Base-by-base conservation (phyloP, 2,888 invertebrate genomes). In the Cheiracanthium punctorium region DNA sequence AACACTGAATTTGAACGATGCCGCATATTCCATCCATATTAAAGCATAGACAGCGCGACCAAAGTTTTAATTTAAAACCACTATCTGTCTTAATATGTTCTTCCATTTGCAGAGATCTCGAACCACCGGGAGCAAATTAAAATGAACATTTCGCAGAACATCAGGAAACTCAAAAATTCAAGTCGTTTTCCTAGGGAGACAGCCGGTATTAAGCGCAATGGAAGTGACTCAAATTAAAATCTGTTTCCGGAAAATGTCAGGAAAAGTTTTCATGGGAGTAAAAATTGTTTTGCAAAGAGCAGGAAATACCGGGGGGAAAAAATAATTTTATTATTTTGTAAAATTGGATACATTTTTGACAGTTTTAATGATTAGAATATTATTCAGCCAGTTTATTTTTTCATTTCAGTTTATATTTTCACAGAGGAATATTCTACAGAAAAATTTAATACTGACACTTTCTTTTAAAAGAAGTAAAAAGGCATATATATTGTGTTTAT, bases 1-100 rank as follows among this genome's bases (percentile, higher is more conserved):
- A 24, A 17, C 24, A 4, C 17, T 4, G 24, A 24, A 58, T 58
- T 37, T 37, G 37, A 37, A 58, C 20, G 5, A 58, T 64, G 80
- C 72, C 37, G 64, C 72, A 72, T 64, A 80, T 71, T 80, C 80
- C 30, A 80, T 80, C 64, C 58, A 80, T 72, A 80, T 80, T 80
- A 80, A 80, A 30, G 64, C 29, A 43, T n/a, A n/a, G 37, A 14
- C 20, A 32, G 20, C 4, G 30, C n/a, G 14, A 28, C 76, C 52
- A 48, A 37, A 70, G n/a, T 79, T 79, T 79, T 70, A 79, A 70
- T 79, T 75, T 37, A n/a, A 24, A 64, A 28, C 24, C 29, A 58
- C 58, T 24, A 58, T 58, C 58, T 24, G 24, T 58, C 58, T 58
- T 24, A 58, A 58, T 58, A 58, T 58, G 24, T 24, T 5, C 24